These are phyloP conservation scores for Pristionchus maxplancki DNA, from an alignment of 2,888 invertebrate species.

Conservation along the genomic window DNA sequence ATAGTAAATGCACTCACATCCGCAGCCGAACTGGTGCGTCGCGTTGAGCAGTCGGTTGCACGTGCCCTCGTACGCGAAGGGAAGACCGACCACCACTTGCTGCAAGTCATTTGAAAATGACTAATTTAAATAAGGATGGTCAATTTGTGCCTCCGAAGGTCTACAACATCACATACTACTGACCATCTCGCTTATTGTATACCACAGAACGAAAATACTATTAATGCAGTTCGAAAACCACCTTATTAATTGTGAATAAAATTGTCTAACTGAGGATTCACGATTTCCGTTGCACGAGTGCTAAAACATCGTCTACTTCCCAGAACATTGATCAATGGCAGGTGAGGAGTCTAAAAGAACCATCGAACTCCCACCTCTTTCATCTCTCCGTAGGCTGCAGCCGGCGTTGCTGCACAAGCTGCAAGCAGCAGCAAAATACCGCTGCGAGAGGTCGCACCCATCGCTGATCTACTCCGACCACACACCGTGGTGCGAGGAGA, in stretches of 20 bases:
- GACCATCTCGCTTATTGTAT: too few relatives aligned
- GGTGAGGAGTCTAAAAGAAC: too few relatives aligned
- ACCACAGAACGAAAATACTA: too few relatives aligned
- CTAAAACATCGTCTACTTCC: too few relatives aligned
- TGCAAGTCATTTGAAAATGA: background rate
- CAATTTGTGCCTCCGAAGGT: too few relatives aligned
- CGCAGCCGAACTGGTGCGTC: slow-evolving; percentile 95
- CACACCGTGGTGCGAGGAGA: background rate
- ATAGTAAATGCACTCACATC: slow-evolving; percentile 84
- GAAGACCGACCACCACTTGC: slow-evolving; percentile 15
- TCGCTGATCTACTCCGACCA: slow-evolving; percentile 10
- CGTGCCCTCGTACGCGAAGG: slow-evolving; percentile 54
- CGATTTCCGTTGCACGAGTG: too few relatives aligned
- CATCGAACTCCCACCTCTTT: too few relatives aligned
- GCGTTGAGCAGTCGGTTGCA: slow-evolving; percentile 94
- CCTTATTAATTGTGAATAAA: too few relatives aligned
- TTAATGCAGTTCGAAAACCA: too few relatives aligned
- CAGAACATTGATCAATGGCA: too few relatives aligned
- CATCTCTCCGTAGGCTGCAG: background rate
- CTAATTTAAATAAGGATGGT: background rate
- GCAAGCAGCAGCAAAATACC: slow-evolving; percentile 11
- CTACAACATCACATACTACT: too few relatives aligned
- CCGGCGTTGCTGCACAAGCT: background rate
- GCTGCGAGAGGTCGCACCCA: slow-evolving; percentile 14
- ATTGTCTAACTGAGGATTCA: too few relatives aligned